These are phyloP conservation scores for Muricea muricata DNA, from an alignment of 92 coral and sea anemone species.

Conservation along the genomic window DNA sequence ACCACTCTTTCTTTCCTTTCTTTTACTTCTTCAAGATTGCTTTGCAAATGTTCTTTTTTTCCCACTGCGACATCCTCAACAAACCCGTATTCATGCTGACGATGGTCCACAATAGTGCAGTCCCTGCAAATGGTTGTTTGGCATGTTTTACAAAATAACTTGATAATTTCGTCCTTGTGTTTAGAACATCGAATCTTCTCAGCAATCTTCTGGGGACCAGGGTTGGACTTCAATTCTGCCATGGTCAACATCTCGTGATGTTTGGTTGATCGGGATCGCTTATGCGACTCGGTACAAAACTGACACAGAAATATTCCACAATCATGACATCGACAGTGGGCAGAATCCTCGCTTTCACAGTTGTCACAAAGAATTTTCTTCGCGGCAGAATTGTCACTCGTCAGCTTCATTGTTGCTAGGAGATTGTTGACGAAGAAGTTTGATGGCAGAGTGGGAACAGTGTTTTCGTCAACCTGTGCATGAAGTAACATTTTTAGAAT, in stretches of 20 bases:
- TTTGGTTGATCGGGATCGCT: slow-evolving; percentile 36
- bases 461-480: neutral
- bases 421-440: slow-evolving; percentile 77
- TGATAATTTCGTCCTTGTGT: slow-evolving; percentile 67
- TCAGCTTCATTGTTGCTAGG: slow-evolving; percentile 45
- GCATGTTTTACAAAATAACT: slow-evolving; percentile 75
- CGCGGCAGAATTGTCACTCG: slow-evolving; percentile 2
- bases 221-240: slow-evolving; percentile 4
- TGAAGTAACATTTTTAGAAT: too few species aligned
- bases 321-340: slow-evolving; percentile 58
- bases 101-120: slow-evolving; percentile 75
- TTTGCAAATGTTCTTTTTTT: slow-evolving; percentile 39
- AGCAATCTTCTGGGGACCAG: slow-evolving; percentile 55
- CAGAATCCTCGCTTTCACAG: slow-evolving; percentile 67
- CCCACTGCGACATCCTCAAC: slow-evolving; percentile 61
- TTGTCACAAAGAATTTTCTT: slow-evolving; percentile 59
- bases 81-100: slow-evolving; percentile 65
- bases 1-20: slow-evolving; percentile 12
- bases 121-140: slow-evolving; percentile 69
- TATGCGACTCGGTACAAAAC: neutral
- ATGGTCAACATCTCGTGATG: slow-evolving; percentile 6
- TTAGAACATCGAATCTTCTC: slow-evolving; percentile 69
- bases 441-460: slow-evolving; percentile 47
- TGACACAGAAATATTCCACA: slow-evolving; percentile 71
- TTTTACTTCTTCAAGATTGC: slow-evolving; percentile 35